These are phyloP conservation scores for Drosophila gunungcola DNA, from an alignment of 1,140 invertebrate species.

Conservation along the genomic window DNA sequence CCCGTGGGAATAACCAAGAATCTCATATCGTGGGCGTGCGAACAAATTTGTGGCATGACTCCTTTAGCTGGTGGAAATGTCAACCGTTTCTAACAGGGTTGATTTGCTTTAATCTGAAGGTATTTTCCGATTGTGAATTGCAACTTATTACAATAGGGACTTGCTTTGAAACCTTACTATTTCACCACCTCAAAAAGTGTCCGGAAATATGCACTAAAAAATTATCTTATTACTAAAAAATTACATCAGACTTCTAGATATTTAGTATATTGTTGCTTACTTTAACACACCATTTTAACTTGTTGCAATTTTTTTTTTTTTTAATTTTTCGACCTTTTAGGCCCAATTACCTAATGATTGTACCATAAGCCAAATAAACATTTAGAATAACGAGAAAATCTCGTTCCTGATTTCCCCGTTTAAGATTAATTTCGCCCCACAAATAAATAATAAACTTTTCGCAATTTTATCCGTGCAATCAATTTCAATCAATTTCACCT, in stretches of 20 bases:
- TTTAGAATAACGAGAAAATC: neutral
- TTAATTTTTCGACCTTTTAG: too few relatives aligned
- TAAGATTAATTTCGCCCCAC: slow-evolving; percentile 4
- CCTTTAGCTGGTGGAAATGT: slow-evolving; percentile 17
- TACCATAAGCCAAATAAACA: too few relatives aligned
- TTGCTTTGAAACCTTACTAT: too few relatives aligned
- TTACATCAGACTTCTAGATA: too few relatives aligned
- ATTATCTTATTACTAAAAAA: too few relatives aligned
- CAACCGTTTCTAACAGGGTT: slow-evolving; percentile 3
- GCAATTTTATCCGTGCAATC: slow-evolving; percentile 32
- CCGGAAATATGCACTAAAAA: too few relatives aligned
- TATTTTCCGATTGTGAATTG: neutral
- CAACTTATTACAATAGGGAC: neutral
- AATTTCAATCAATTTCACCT: slow-evolving; percentile 43
- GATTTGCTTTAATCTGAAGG: neutral
- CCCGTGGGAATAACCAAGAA: slow-evolving; percentile 65
- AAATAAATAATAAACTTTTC: slow-evolving; percentile 14
- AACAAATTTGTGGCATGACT: slow-evolving; percentile 34
- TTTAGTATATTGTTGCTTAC: too few relatives aligned
- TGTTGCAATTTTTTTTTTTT: too few relatives aligned
- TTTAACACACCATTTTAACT: too few relatives aligned
- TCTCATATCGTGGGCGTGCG: slow-evolving; percentile 64
- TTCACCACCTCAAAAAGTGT: too few relatives aligned
- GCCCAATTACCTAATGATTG: too few relatives aligned
- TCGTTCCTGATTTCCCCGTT: neutral